Percentiles rank a stretch among this genome's conserved stretches.
Evolutionary conservation across 1,140 invertebrate species (phyloP).

Genomic region (Drosophila lini): DNA sequence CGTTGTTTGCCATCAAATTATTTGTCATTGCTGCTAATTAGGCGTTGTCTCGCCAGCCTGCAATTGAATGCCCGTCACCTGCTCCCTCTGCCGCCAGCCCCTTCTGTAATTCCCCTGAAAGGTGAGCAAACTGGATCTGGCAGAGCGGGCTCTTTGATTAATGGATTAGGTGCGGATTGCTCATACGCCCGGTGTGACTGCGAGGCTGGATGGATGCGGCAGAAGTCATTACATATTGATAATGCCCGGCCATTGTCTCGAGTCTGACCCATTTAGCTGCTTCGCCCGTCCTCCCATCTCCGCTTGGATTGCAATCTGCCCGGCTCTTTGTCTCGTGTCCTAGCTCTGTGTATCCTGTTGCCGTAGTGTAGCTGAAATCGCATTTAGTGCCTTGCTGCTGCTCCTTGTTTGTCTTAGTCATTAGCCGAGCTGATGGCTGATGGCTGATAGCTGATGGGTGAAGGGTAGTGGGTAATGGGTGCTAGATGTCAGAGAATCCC

Average conservation of each 20-base stretch:
- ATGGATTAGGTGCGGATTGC: constrained; percentile 49
- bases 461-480: constrained; percentile 4
- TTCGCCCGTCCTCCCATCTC: background rate
- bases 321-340: constrained; percentile 9
- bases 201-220: constrained; percentile 13
- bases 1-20: constrained; percentile 35
- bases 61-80: constrained; percentile 37
- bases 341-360: constrained; percentile 20
- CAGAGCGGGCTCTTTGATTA: constrained; percentile 35
- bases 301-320: constrained; percentile 6
- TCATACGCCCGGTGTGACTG: constrained; percentile 26
- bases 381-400: constrained; percentile 41
- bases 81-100: background rate
- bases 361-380: constrained; percentile 51
- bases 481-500: constrained; percentile 1
- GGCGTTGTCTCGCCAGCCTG: constrained; percentile 17
- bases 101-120: constrained; percentile 58
- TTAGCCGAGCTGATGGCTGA: constrained; percentile 57
- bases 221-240: constrained; percentile 53
- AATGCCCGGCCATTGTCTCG: constrained; percentile 36
- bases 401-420: constrained; percentile 52
- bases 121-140: constrained; percentile 54
- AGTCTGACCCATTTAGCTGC: constrained; percentile 33
- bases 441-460: constrained; percentile 19
- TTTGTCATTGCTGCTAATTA: constrained; percentile 63